phyloP scores from a whole-genome alignment of 37 sponge, comb jelly and placozoan species.

The Eunapius fragilis region DNA sequence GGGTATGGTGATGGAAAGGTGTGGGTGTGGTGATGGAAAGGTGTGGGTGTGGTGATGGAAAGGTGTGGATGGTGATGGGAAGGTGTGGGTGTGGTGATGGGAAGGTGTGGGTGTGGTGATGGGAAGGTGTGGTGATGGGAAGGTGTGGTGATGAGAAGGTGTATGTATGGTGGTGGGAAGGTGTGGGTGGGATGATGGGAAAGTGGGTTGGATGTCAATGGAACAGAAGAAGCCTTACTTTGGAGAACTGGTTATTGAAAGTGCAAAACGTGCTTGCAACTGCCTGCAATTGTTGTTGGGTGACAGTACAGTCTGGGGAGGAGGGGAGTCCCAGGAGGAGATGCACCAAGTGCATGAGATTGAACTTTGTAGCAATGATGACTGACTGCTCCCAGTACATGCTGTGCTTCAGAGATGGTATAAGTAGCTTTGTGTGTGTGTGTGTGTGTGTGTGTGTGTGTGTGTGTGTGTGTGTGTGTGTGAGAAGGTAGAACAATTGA shows the following conservation, averaged over 20 bases:
- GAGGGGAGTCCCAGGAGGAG: conserved; percentile 34
- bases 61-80: not conserved
- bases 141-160: not conserved
- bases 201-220: not conserved
- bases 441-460: not conserved
- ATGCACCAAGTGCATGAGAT: conserved; percentile 47
- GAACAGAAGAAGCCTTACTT: conserved; percentile 13
- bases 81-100: not conserved
- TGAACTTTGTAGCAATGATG: conserved; percentile 32
- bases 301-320: not conserved
- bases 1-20: not conserved
- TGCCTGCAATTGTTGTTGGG: not conserved
- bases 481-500: not conserved
- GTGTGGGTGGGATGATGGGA: not conserved
- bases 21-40: not conserved
- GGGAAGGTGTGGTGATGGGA: not conserved
- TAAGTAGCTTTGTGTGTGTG: conserved; percentile 16
- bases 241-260: conserved; percentile 34
- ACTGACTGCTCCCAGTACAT: conserved; percentile 25
- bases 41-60: not conserved
- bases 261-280: conserved; percentile 34
- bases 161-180: not conserved
- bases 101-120: not conserved
- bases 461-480: not conserved
- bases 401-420: conserved; percentile 33